Base-by-base conservation (phyloP, 37 sponge, comb jelly and placozoan genomes). In the Spongilla lacustris region DNA sequence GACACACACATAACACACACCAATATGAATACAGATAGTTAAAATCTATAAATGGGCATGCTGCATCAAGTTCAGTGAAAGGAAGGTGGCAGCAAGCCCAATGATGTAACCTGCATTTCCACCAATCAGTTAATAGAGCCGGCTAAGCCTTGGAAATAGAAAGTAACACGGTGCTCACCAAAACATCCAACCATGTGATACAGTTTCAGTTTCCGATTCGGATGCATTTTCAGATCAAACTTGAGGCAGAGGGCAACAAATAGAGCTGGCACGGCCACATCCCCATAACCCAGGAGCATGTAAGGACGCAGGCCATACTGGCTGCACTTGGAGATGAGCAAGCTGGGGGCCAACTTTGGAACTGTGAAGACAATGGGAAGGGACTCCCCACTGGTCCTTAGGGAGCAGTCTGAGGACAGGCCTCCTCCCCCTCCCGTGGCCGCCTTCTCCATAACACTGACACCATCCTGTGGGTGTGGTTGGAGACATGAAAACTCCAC, bases 381-480 rank as follows among this genome's bases (percentile, higher is more conserved):
- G 14, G 36, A 21, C 70, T 88, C 88, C 0, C 29, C 21, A 9
- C 22, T 23, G 8, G 26, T 30, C 19, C 19, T 14, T 14, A 58
- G 58, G 58, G 19, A 13, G 21, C 58, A 58, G 58, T 58, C 58
- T 1, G 21, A 58, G 19, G 58, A 19, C 14, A 1, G 1, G 14
- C 58, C 58, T 5, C 73, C 67, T 26, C 25, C 66, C 23, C 46
- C 81, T 31, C 96, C 96, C 25, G 85, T 81, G 0, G 93, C 93
- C 0, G 94, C 89, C 84, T 84, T 93, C 73, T 88, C 96, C 96
- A 96, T 96, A 73, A 96, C 88, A 83, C 94, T 93, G 35, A 71
- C 74, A 50, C 86, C 84, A 86, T 96, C 92, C 94, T 96, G 50
- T 6, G 30, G 58, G 58, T 58, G 58, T 58, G 58, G 58, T 58